A percentile compares a stretch with the other conserved stretches of the same genome.
phyloP scores from a whole-genome alignment of 1,140 invertebrate species.

The Papilio helenus region DNA sequence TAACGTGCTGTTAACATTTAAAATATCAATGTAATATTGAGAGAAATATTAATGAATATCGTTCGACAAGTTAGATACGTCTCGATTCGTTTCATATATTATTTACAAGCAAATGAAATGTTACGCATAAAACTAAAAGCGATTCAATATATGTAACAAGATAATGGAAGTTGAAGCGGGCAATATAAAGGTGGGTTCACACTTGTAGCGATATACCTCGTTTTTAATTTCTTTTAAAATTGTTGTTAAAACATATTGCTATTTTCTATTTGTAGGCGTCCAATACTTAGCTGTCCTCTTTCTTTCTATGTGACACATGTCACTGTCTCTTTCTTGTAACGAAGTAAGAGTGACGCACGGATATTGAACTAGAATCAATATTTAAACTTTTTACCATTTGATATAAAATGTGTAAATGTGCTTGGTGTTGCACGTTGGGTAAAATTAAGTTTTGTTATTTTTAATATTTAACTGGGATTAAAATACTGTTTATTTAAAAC shows the following conservation, averaged over 20 bases:
- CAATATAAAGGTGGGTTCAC: background rate
- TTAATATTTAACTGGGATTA: background rate
- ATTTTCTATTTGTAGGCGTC: background rate
- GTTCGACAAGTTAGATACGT: background rate
- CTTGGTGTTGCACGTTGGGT: no score
- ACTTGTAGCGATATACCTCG: background rate
- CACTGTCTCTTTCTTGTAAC: background rate
- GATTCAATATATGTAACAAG: slow-evolving; percentile 16
- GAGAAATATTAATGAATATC: background rate
- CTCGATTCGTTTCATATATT: background rate
- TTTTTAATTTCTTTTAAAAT: background rate
- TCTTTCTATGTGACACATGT: background rate
- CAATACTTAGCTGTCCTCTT: background rate
- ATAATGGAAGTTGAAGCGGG: slow-evolving; percentile 20
- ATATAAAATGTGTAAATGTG: no score
- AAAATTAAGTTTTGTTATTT: no score
- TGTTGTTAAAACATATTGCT: background rate
- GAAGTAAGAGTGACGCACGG: background rate
- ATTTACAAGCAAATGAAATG: slow-evolving; percentile 5
- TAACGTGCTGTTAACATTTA: background rate
- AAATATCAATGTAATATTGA: background rate
- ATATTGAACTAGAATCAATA: no score
- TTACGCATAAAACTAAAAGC: slow-evolving; percentile 11
- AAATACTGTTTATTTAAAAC: background rate
- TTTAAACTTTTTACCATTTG: no score